Evolutionary conservation across 2,888 invertebrate genomes (phyloP).

Genomic region (Smittia sp.): DNA sequence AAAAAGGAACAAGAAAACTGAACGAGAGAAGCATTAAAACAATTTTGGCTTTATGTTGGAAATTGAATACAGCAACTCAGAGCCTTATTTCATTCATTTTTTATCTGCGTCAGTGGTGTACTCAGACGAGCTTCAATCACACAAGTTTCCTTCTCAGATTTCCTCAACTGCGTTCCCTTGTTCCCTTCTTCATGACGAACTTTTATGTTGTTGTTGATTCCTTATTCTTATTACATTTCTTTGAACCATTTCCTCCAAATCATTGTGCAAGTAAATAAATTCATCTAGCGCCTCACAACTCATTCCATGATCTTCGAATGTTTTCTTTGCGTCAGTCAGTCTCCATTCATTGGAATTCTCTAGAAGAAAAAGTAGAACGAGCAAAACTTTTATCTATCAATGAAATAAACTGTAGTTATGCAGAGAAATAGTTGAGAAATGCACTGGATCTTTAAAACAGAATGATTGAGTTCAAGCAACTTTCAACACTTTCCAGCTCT

Average conservation of each 20-base stretch:
- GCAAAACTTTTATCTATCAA: neutral
- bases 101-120: slow-evolving; percentile 3
- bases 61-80: neutral
- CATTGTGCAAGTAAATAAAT: neutral
- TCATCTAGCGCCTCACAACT: neutral
- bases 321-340: slow-evolving; percentile 7
- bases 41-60: neutral
- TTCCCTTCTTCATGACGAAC: neutral
- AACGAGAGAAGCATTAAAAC: neutral
- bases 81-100: neutral
- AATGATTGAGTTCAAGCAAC: too few species aligned
- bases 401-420: neutral
- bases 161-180: neutral
- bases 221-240: neutral
- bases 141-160: neutral
- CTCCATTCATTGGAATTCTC: neutral
- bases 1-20: neutral
- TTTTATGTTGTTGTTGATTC: slow-evolving; percentile 5
- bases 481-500: too few species aligned
- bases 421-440: too few species aligned
- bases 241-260: slow-evolving; percentile 1
- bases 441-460: too few species aligned
- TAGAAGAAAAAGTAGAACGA: neutral
- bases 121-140: neutral
- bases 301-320: neutral